Percentiles rank a stretch among this genome's conserved stretches.
phyloP scores from a whole-genome alignment of 2,113 vertebrate genomes.

The Coptodon rendalli region DNA sequence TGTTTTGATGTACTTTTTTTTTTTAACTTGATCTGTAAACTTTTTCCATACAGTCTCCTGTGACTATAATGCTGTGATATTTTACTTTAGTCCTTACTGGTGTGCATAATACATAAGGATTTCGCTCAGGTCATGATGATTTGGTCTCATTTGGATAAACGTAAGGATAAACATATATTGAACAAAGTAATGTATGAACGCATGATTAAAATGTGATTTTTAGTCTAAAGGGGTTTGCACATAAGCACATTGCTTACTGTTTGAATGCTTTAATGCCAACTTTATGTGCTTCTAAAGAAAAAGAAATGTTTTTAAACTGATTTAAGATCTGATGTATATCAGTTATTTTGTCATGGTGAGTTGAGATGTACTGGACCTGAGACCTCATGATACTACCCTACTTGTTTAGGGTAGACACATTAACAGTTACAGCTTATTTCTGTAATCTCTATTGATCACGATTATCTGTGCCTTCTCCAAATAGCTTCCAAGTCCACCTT shows the following conservation, averaged over 20 bases:
- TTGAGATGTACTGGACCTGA: not conserved
- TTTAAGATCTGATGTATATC: not conserved
- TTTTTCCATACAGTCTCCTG: not conserved
- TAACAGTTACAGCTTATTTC: not conserved
- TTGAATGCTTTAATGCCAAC: not conserved
- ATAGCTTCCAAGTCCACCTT: not conserved
- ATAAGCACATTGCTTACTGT: not conserved
- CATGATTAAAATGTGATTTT: not conserved
- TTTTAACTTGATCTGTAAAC: not conserved
- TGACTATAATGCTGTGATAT: not conserved
- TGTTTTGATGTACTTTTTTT: not conserved
- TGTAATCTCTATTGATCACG: not conserved
- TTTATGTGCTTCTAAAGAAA: not conserved
- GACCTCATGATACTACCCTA: not conserved
- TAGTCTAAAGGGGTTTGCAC: not conserved
- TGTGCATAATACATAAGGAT: not conserved
- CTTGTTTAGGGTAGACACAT: not conserved
- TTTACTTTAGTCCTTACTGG: not conserved
- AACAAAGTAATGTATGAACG: not conserved
- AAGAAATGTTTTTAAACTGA: not conserved
- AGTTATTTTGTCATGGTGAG: not conserved
- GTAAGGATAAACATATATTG: not conserved
- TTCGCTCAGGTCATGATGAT: not conserved
- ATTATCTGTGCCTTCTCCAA: not conserved
- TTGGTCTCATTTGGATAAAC: not conserved